These are phyloP conservation scores for Tribolium freemani DNA, from an alignment of 2,888 invertebrate genomes.

Conservation along the genomic window DNA sequence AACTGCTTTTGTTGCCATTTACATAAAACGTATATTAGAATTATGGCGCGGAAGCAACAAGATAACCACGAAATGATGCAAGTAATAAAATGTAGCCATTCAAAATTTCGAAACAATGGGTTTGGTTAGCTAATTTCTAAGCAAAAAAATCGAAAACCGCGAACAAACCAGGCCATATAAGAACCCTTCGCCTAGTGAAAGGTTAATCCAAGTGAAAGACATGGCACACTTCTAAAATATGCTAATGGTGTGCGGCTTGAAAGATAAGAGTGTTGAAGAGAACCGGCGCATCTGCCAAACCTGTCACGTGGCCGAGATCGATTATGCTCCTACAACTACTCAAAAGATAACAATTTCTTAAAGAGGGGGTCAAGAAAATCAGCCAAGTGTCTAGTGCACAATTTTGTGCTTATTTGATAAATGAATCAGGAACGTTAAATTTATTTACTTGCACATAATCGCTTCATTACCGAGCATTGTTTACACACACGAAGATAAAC, in stretches of 20 bases:
- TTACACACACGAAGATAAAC: slow-evolving; percentile 36
- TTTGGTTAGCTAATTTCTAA: neutral
- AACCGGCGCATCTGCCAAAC: slow-evolving; percentile 51
- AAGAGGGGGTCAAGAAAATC: slow-evolving; percentile 19
- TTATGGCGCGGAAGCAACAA: neutral
- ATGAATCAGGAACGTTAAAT: neutral
- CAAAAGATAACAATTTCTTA: slow-evolving; percentile 44
- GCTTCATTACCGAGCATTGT: slow-evolving; percentile 33
- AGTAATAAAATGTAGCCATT: neutral
- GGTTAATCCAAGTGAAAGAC: slow-evolving; percentile 41
- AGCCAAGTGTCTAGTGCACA: neutral
- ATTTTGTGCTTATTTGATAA: slow-evolving; percentile 1
- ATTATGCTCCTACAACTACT: slow-evolving; percentile 44
- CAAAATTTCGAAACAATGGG: neutral
- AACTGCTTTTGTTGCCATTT: slow-evolving; percentile 1
- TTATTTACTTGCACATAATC: slow-evolving; percentile 27
- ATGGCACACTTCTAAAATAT: slow-evolving; percentile 52
- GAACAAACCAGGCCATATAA: neutral
- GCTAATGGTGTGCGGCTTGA: slow-evolving; percentile 49
- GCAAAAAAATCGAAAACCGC: neutral
- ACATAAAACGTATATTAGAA: slow-evolving; percentile 8
- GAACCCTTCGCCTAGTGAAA: slow-evolving; percentile 6
- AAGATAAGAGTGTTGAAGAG: slow-evolving; percentile 47
- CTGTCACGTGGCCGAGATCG: slow-evolving; percentile 53
- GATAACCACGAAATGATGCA: slow-evolving; percentile 6